A percentile compares a stretch with the other conserved stretches of the same genome.
Conservation (phyloP, 1,140 invertebrate species). For the Agrilus planipennis region DNA sequence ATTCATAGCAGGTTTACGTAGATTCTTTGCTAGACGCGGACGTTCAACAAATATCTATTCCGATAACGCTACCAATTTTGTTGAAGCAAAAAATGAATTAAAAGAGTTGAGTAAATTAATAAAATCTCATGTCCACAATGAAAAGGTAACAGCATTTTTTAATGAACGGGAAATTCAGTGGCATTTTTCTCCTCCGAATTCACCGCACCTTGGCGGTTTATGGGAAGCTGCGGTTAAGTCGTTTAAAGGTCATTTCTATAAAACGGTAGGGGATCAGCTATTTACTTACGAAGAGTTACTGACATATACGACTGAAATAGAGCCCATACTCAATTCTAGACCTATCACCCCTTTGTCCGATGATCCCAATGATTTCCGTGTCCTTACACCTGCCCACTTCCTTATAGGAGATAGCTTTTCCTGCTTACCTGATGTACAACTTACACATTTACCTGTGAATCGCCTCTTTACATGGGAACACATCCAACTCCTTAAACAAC, state of each 20-base stretch:
- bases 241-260: neutral
- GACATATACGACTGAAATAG: neutral
- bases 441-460: neutral
- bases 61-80: constrained; percentile 24
- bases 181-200: neutral
- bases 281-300: neutral
- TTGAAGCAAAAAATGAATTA: constrained; percentile 12
- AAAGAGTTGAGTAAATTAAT: constrained; percentile 7
- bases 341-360: neutral
- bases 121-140: neutral
- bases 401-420: neutral
- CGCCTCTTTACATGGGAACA: neutral
- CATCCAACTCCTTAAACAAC: neutral
- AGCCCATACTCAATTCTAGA: neutral
- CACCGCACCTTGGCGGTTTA: constrained; percentile 9
- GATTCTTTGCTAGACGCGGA: constrained; percentile 19
- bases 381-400: neutral
- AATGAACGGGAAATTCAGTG: neutral
- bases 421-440: neutral
- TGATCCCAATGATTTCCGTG: neutral
- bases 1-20: constrained; percentile 9
- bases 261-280: neutral
- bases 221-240: constrained; percentile 2
- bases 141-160: neutral
- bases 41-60: constrained; percentile 19